Conservation (phyloP, 2,797 vertebrate genomes). For the Microcaecilia unicolor region DNA sequence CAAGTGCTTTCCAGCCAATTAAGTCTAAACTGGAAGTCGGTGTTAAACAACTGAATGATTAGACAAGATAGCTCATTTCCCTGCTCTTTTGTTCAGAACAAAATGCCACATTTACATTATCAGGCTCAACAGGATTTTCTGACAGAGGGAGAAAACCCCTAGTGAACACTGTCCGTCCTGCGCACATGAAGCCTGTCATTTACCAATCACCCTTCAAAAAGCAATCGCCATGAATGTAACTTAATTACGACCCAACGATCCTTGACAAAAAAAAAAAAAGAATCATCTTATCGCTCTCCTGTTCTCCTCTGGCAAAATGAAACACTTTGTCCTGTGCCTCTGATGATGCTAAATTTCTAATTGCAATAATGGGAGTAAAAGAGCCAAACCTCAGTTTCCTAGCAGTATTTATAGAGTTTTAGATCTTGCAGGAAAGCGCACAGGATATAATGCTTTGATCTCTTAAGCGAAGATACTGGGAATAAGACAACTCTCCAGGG, state of each 20-base stretch:
- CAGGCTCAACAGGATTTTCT: conserved; percentile 81
- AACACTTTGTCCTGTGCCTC: conserved; percentile 56
- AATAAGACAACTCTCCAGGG: conserved; percentile 1
- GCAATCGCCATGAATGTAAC: conserved; percentile 73
- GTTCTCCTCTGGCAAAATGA: conserved; percentile 59
- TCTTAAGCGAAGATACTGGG: conserved; percentile 30
- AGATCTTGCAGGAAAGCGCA: conserved; percentile 39
- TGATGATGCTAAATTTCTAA: conserved; percentile 61
- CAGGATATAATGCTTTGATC: conserved; percentile 52
- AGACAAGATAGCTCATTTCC: conserved; percentile 96
- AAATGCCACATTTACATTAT: conserved; percentile 91
- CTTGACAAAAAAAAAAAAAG: conserved; percentile 72
- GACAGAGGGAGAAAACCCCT: conserved; percentile 56
- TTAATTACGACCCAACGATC: conserved; percentile 77
- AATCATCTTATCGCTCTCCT: conserved; percentile 73
- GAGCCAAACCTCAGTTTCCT: conserved; percentile 49
- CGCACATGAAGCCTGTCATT: conserved; percentile 73
- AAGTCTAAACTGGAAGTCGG: conserved; percentile 87
- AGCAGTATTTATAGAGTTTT: conserved; percentile 28
- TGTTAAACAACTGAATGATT: conserved; percentile 98
- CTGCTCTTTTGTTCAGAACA: conserved; percentile 83
- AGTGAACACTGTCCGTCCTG: conserved; percentile 62
- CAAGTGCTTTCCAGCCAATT: conserved; percentile 99
- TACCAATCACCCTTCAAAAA: conserved; percentile 77
- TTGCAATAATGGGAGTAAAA: conserved; percentile 59